A percentile compares a stretch with the other conserved stretches of the same genome.
These are phyloP conservation scores for Chlorops oryzae DNA, from an alignment of 1,140 invertebrate genomes.

Conservation along the genomic window DNA sequence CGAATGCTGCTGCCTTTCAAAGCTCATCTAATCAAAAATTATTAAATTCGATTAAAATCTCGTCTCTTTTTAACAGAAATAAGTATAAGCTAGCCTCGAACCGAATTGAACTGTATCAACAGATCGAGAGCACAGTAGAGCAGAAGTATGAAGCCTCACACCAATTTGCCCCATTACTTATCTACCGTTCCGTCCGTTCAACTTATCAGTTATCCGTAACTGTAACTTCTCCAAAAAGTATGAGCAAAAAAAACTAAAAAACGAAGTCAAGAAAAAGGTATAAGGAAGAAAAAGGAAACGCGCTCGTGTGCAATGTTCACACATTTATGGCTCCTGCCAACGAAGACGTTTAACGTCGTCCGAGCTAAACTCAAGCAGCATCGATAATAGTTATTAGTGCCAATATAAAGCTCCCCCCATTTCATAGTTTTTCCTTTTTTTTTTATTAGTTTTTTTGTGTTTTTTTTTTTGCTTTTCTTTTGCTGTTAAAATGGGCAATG, in stretches of 20 bases:
- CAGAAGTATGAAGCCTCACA: neutral
- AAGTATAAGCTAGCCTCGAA: neutral
- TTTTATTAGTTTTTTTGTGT: neutral
- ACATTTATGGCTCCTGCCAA: neutral
- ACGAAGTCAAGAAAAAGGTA: neutral
- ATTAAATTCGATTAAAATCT: too few species aligned
- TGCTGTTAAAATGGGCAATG: slow-evolving; percentile 5
- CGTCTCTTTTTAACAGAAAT: neutral
- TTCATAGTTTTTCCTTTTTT: neutral
- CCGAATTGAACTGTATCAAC: neutral
- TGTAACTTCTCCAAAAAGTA: neutral
- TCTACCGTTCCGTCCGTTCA: too few species aligned
- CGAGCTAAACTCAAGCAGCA: too few species aligned
- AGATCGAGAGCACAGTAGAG: neutral
- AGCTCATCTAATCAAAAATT: too few species aligned
- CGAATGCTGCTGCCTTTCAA: too few species aligned
- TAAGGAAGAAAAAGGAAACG: neutral
- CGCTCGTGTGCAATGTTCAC: neutral
- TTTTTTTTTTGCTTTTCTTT: slow-evolving; percentile 6
- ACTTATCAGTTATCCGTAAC: neutral
- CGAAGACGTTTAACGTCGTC: too few species aligned
- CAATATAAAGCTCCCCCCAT: slow-evolving; percentile 1
- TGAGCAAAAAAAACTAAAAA: neutral
- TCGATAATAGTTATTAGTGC: neutral
- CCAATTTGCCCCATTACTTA: too few species aligned